These are phyloP conservation scores for Rutpela maculata DNA, from an alignment of 2,888 invertebrate genomes.

Conservation along the genomic window DNA sequence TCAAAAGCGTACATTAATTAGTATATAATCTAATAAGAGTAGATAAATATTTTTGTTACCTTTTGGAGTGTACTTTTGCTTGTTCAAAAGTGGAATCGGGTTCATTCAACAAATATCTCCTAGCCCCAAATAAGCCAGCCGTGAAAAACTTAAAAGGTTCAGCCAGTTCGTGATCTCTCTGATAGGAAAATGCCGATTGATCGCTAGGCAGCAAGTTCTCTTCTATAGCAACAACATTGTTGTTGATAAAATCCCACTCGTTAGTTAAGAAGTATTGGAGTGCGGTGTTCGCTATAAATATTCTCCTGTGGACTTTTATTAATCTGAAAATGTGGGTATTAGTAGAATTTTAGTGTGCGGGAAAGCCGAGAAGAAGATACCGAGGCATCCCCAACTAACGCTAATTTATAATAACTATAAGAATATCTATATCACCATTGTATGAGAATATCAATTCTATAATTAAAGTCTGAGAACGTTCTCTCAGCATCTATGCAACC, in stretches of 20 bases:
- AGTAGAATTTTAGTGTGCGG: no score
- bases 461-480: no score
- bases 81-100: conserved; percentile 71
- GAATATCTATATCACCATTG: no score
- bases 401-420: no score
- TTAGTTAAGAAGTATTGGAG: conserved; percentile 84
- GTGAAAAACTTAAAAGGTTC: conserved; percentile 76
- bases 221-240: conserved; percentile 77
- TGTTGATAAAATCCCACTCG: conserved; percentile 86
- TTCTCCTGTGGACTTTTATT: conserved; percentile 84
- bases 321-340: conserved; percentile 76
- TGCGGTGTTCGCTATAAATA: conserved; percentile 84
- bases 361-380: no score
- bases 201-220: conserved; percentile 61
- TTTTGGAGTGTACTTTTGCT: conserved; percentile 75
- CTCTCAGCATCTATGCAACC: no score
- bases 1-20: no score
- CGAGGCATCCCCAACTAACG: no score
- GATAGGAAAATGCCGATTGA: conserved; percentile 77
- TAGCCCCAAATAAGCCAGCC: conserved; percentile 78
- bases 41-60: conserved; percentile 72
- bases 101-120: conserved; percentile 82
- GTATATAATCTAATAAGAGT: no score
- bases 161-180: conserved; percentile 73
- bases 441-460: no score